phyloP scores from a whole-genome alignment of 2,797 vertebrate genomes.

The Denticeps clupeoides region DNA sequence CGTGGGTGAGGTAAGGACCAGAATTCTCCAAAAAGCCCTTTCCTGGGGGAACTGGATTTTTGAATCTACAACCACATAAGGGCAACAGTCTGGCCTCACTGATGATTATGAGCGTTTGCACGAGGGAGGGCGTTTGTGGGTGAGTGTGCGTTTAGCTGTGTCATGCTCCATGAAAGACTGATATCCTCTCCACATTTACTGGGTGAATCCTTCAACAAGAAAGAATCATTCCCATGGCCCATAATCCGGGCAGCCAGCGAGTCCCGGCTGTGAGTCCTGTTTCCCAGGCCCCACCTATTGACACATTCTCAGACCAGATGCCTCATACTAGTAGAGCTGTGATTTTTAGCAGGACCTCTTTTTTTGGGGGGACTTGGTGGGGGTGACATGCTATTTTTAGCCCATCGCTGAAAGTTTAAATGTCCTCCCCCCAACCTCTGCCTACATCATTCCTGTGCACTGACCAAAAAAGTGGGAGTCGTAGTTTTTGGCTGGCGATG shows the following conservation, averaged over 20 bases:
- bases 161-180: constrained; percentile 44
- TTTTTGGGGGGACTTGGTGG: constrained; percentile 27
- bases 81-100: too few relatives aligned
- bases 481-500: background rate
- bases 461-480: constrained; percentile 19
- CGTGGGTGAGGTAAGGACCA: too few relatives aligned
- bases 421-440: constrained; percentile 38
- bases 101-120: background rate
- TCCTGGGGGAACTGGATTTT: too few relatives aligned
- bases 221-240: constrained; percentile 55
- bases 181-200: constrained; percentile 37
- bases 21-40: too few relatives aligned
- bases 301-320: constrained; percentile 57
- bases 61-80: too few relatives aligned
- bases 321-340: constrained; percentile 54
- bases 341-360: constrained; percentile 61
- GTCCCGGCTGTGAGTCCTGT: constrained; percentile 44
- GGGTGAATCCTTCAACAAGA: constrained; percentile 38
- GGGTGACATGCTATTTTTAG: constrained; percentile 52
- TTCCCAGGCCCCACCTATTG: constrained; percentile 68
- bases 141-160: constrained; percentile 42
- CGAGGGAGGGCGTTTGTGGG: constrained; percentile 21
- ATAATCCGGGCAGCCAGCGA: constrained; percentile 53
- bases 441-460: constrained; percentile 7
- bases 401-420: constrained; percentile 46